phyloP scores from a whole-genome alignment of 2,888 invertebrate species.

The Glyphotaelius pellucidus region DNA sequence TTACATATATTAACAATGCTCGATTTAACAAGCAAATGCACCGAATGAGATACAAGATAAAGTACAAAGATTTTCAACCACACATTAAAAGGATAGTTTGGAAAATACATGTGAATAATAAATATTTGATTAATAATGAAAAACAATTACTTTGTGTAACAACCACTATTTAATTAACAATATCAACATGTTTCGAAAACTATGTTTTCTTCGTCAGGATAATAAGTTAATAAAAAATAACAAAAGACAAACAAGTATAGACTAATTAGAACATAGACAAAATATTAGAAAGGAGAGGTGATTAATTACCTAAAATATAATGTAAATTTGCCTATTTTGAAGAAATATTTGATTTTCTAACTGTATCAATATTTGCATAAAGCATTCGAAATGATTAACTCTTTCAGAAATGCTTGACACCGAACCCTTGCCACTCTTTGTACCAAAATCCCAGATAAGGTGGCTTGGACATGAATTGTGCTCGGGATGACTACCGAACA shows the following conservation, averaged over 20 bases:
- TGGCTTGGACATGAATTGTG: background rate
- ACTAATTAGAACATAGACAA: too few species aligned
- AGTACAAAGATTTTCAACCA: background rate
- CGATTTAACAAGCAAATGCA: constrained; percentile 21
- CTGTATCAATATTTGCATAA: background rate
- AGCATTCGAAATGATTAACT: background rate
- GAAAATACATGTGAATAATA: background rate
- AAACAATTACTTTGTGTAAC: too few species aligned
- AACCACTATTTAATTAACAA: too few species aligned
- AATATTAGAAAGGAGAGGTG: too few species aligned
- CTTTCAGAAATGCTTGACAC: background rate
- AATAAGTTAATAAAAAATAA: too few species aligned
- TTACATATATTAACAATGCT: constrained; percentile 22
- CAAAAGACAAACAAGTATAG: too few species aligned
- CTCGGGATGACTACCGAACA: background rate
- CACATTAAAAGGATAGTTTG: background rate
- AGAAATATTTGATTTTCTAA: background rate
- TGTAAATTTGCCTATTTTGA: too few species aligned
- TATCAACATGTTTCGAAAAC: too few species aligned
- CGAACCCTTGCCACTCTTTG: background rate
- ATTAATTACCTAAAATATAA: too few species aligned
- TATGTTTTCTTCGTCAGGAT: too few species aligned
- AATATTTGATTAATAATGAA: background rate
- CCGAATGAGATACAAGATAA: background rate
- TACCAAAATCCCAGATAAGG: background rate